Base-by-base conservation (phyloP, 2,797 vertebrate species). In the Acestrorhynchus altus region DNA sequence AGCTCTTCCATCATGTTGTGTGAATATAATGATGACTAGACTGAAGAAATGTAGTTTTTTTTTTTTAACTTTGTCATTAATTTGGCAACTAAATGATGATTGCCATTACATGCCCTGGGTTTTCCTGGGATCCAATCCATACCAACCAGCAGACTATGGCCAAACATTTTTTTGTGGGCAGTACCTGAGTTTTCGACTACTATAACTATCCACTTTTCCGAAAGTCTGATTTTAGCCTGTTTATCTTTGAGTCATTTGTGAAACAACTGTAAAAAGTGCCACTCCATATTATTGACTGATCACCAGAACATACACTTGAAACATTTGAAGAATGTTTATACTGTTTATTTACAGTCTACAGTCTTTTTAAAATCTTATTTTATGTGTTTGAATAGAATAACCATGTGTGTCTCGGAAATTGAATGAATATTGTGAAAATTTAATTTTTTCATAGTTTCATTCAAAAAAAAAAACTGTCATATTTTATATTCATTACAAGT, bases 241-340 rank as follows among this genome's bases (percentile, higher is more conserved):
- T 67, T 67, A 49, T 67, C 15, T 60, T 60, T 24, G 9, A 56
- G 20, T 56, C 22, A 22, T 56, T 20, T 71, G 72, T 59, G 16
- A 4, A 24, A 16, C 44, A 49, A 47, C 65, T 31, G 39, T 74
- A 66, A 71, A 60, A 57, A 40, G 42, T 69, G 72, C 56, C 72
- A 44, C 28, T 57, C 16, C 4, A 28, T 57, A 69, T 56, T 47
- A 46, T 56, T 68, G 68, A 65, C 64, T 64, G 56, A 78, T 44
- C 63, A 77, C 57, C 40, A 51, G n/a, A 81, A 74, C 46, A 24
- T 35, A 69, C 51, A 77, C 70, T 69, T 66, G 51, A 74, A 74
- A 44, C 61, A 24, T 22, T 66, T n/a, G 15, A 54, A 56, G 44
- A 60, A 46, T 42, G 56, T 63, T 56, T 51, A 28, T 54, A 24